phyloP scores from a whole-genome alignment of 1,140 invertebrate genomes.

The Nymphalis io region DNA sequence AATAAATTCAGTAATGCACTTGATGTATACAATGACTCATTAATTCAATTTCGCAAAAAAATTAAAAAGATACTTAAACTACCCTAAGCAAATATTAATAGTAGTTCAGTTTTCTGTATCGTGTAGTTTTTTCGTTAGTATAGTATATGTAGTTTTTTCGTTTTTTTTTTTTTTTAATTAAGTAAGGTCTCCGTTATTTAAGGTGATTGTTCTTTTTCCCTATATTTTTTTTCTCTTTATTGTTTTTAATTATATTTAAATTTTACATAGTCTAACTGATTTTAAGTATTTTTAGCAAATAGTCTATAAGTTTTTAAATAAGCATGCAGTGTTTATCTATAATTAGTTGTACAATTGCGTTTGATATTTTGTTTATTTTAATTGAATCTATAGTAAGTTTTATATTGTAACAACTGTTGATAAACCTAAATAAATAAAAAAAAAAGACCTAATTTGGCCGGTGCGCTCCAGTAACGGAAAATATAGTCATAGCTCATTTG shows the following conservation, averaged over 20 bases:
- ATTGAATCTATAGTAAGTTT: not conserved
- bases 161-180: not conserved
- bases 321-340: slow-evolving; percentile 5
- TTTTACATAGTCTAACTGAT: slow-evolving; percentile 1
- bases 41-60: slow-evolving; percentile 8
- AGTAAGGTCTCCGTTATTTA: not conserved
- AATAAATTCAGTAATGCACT: not conserved
- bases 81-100: not conserved
- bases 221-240: slow-evolving; percentile 3
- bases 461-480: too few relatives aligned
- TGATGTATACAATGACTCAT: slow-evolving; percentile 6
- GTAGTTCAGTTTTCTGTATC: not conserved
- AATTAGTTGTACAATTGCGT: not conserved
- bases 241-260: not conserved
- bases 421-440: slow-evolving; percentile 2
- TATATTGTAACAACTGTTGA: slow-evolving; percentile 7
- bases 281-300: slow-evolving; percentile 1
- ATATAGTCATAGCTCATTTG: too few relatives aligned
- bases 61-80: slow-evolving; percentile 5
- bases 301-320: slow-evolving; percentile 7
- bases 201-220: slow-evolving; percentile 3
- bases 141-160: not conserved
- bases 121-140: not conserved
- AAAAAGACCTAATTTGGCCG: too few relatives aligned
- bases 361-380: not conserved